Evolutionary conservation across 1,140 invertebrate genomes (phyloP), one percentile per base, ranked within the genome.

Genomic region (Augochlora pura): DNA sequence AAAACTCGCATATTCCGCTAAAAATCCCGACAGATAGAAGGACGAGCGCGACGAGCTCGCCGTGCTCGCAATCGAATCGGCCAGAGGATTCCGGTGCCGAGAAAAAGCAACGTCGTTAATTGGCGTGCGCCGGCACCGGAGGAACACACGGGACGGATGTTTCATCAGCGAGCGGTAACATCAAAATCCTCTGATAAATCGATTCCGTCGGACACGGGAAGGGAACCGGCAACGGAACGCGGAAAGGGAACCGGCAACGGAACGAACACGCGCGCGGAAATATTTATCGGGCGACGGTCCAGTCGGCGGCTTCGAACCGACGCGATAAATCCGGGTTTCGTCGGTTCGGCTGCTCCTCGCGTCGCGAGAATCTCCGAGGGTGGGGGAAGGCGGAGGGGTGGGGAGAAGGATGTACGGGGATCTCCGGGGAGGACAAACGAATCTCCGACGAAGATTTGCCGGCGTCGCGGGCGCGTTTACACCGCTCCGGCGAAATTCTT

Each of bases 271-370:
- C 32, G 18, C 10, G 49, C 32, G 46, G 23, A 77, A 77, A 71
- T 81, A 82, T 83, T 77, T 71, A 82, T 14, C 38, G n/a, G n/a
- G n/a, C 42, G 68, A 14, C 32, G 54, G 54, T n/a, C 52, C 46
- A 12, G 23, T n/a, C 23, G 23, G n/a, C n/a, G 23, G 16, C 52
- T n/a, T 8, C 12, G 14, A 77, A 71, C 46, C 46, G 71, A 14
- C 12, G 12, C 77, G 71, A 83, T 82, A 82, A 82, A 83, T 83
- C 60, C 10, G 25, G 0, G 32, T 42, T 21, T 2, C 6, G 18
- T 54, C 21, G 18, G 52, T n/a, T 54, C 18, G 42, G 21, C 21
- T 57, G 21, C 21, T 57, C n/a, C 54, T 21, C 8, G 7, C 16
- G n/a, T n/a, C n/a, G n/a, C n/a, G n/a, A n/a, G n/a, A n/a, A n/a